Evolutionary conservation across 2,888 invertebrate genomes (phyloP).

Genomic region (Tenthredo scrophulariae): DNA sequence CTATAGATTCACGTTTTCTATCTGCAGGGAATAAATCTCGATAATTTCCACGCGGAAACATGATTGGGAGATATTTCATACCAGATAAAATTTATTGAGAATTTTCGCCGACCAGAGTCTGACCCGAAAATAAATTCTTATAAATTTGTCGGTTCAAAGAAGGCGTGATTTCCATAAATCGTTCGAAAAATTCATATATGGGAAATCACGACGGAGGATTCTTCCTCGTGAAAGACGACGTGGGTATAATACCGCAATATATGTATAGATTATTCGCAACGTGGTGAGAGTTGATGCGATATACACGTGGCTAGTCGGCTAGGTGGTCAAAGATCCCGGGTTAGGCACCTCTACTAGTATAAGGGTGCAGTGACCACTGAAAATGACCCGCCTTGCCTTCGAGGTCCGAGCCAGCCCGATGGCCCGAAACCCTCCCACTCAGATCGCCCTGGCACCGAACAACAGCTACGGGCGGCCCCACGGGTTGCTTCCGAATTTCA

Average conservation of each 20-base stretch:
- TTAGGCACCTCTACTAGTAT: not conserved
- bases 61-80: not conserved
- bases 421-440: constrained; percentile 50
- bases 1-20: not conserved
- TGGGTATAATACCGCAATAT: not conserved
- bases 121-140: not conserved
- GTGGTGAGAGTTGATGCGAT: not conserved
- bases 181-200: not conserved
- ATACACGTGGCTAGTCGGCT: not conserved
- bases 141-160: not conserved
- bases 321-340: not conserved
- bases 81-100: not conserved
- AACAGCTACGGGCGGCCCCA: constrained; percentile 42
- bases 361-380: constrained; percentile 54
- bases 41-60: not conserved
- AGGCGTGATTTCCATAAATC: not conserved
- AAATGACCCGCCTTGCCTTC: constrained; percentile 45
- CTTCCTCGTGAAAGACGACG: not conserved
- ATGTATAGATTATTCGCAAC: not conserved
- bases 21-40: not conserved
- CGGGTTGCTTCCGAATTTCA: constrained; percentile 53
- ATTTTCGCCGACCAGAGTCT: not conserved
- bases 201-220: not conserved
- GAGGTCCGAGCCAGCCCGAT: constrained; percentile 23
- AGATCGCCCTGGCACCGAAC: constrained; percentile 37